Evolutionary conservation across 2,797 vertebrate species (phyloP).

Genomic region (Chaenodraco wilsoni): DNA sequence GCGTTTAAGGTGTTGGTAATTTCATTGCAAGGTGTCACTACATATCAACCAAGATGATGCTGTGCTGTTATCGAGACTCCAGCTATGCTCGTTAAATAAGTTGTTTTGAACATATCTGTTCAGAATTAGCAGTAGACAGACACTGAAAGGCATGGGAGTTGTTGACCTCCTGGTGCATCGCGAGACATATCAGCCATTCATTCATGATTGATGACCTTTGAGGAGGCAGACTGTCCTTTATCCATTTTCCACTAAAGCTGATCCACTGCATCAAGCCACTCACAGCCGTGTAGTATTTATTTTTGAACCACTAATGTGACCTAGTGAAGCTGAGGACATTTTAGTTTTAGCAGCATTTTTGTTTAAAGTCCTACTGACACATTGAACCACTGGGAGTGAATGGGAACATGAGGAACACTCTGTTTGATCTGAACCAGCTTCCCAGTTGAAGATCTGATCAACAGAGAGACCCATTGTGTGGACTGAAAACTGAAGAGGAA

Average conservation of each 20-base stretch:
- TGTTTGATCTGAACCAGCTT: conserved; percentile 52
- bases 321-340: background rate
- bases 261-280: conserved; percentile 29
- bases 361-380: conserved; percentile 5
- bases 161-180: conserved; percentile 51
- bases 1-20: background rate
- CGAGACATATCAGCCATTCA: conserved; percentile 67
- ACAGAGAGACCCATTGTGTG: conserved; percentile 53
- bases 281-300: conserved; percentile 2
- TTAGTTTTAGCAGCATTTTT: conserved; percentile 38
- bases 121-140: conserved; percentile 15
- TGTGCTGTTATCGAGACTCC: background rate
- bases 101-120: conserved; percentile 5
- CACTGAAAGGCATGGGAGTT: conserved; percentile 36
- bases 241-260: conserved; percentile 30
- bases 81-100: background rate
- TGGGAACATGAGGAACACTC: conserved; percentile 62
- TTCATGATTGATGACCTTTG: conserved; percentile 75
- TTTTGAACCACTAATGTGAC: conserved; percentile 35
- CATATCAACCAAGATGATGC: background rate
- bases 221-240: conserved; percentile 53
- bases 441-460: conserved; percentile 48
- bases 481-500: conserved; percentile 46
- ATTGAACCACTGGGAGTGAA: conserved; percentile 30
- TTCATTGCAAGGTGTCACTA: conserved; percentile 9